Percentiles rank a stretch among this genome's conserved stretches.
phyloP scores from a whole-genome alignment of 2,113 vertebrate species.

The Cinclus mexicanus region DNA sequence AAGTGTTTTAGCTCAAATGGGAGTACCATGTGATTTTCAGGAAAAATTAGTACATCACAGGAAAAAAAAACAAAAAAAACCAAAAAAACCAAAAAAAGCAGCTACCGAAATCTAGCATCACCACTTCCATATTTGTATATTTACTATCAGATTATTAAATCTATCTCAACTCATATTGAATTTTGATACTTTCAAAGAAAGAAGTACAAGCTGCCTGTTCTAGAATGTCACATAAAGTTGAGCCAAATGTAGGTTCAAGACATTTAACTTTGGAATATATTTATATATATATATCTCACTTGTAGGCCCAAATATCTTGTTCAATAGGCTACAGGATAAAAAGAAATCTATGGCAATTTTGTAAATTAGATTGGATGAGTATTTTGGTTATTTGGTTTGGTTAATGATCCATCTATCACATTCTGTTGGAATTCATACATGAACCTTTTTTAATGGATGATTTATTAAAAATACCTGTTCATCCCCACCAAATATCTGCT shows the following conservation, averaged over 20 bases:
- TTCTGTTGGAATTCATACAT: neutral
- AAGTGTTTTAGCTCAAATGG: neutral
- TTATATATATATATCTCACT: neutral
- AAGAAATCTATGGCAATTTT: neutral
- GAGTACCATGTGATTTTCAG: neutral
- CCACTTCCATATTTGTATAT: neutral
- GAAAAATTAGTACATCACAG: neutral
- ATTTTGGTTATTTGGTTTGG: rapidly evolving
- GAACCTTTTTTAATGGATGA: neutral
- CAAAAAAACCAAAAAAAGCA: neutral
- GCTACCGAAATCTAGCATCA: neutral
- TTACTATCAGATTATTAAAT: neutral
- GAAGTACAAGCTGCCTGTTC: rapidly evolving
- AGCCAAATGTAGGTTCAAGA: neutral
- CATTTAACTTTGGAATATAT: neutral
- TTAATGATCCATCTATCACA: neutral
- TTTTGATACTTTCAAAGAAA: neutral
- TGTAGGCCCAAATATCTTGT: neutral
- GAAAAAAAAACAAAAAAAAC: neutral
- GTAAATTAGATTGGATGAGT: neutral
- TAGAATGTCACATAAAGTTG: neutral
- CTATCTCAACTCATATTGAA: neutral
- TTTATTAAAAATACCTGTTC: neutral
- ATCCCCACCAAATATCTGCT: neutral
- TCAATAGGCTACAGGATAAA: neutral